Evolutionary conservation across 1,140 invertebrate genomes (phyloP), one percentile per base, ranked within the genome.

Genomic region (Ephestia elutella): DNA sequence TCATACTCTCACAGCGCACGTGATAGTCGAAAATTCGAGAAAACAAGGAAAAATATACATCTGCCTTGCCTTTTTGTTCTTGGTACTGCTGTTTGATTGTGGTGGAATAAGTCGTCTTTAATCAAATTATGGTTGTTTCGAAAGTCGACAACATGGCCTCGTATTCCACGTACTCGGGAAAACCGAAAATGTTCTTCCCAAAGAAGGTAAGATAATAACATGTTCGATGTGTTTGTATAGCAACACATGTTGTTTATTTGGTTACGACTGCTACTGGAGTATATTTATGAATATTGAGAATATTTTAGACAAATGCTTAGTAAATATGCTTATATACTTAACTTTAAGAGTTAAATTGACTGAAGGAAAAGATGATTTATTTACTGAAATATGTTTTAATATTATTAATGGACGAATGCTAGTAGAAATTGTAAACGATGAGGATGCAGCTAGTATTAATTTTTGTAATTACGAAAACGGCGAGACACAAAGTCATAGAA

Each of bases 101-200:
- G 63, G 56, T 65, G 71, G 66, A 73, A 70, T 73, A 73, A 78
- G 73, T 78, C 73, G 61, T 82, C 63, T 80, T 74, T 57, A n/a
- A 72, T 63, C 73, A 68, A 89, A 87, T 87, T 84, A 89, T 89
- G 86, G 86, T 89, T 77, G 78, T 88, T 70, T 80, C 78, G 49
- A 85, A 84, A 82, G 68, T 86, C 78, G 83, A 88, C 75, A 89
- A 87, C 63, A 89, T 89, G 87, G 80, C 84, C 68, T 86, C 84
- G 59, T 86, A 86, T 66, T 84, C 87, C 66, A 81, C 85, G 56
- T 89, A 80, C 65, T 82, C 87, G 65, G 87, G 87, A 81, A 87
- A 87, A 86, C 86, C 86, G 51, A 87, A 88, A 82, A 86, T 89
- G 57, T 81, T 88, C 76, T 88, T 87, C 68, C 83, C 85, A 60